Conservation (phyloP, 2,113 vertebrate species). For the Tachysurus vachellii region DNA sequence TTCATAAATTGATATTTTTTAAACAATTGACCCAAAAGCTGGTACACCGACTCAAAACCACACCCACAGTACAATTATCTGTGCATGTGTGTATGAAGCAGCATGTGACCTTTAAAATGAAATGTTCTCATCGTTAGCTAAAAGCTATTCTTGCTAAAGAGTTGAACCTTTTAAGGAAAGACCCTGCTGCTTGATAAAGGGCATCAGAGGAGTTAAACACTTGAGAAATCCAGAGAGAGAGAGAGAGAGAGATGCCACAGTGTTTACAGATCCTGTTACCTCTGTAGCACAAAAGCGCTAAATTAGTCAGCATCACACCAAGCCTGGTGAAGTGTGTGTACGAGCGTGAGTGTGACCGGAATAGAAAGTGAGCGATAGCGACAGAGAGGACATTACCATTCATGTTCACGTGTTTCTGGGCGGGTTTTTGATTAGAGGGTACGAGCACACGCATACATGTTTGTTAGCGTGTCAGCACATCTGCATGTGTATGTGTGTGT, state of each 20-base stretch:
- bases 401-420: constrained; percentile 14
- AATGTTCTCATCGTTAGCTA: not conserved
- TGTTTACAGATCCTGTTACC: constrained; percentile 61
- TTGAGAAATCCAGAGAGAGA: not conserved
- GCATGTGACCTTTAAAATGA: not conserved
- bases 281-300: constrained; percentile 47
- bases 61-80: not conserved
- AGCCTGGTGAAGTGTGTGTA: constrained; percentile 22
- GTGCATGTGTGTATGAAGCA: not conserved
- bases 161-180: not conserved
- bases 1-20: too few species aligned
- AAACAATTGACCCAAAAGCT: not conserved
- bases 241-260: constrained; percentile 40
- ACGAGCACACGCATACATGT: not conserved
- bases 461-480: not conserved
- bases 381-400: constrained; percentile 16
- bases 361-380: constrained; percentile 2
- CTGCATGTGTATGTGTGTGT: not conserved
- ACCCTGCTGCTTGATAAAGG: not conserved
- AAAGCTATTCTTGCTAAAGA: not conserved
- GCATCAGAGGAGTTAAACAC: constrained; percentile 7
- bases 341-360: not conserved
- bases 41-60: not conserved
- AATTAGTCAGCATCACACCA: constrained; percentile 52
- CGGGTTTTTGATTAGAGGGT: not conserved